Evolutionary conservation across 2,888 invertebrate species (phyloP).

Genomic region (Caenorhabditis doughertyi): DNA sequence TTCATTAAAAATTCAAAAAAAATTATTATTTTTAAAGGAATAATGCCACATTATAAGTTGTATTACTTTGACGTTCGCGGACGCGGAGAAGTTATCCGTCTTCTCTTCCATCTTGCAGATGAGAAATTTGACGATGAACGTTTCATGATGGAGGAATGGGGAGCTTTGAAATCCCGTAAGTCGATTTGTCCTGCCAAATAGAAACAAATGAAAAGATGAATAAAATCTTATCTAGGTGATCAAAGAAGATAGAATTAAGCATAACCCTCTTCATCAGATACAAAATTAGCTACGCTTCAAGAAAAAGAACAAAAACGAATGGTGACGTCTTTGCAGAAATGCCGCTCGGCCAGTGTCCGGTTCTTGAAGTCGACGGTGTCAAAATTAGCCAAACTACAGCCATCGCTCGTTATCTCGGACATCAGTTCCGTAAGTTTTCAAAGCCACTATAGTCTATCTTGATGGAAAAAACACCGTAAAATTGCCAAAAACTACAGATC

Average conservation of each 20-base stretch:
- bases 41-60: constrained; percentile 68
- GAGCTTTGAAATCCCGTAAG: constrained; percentile 71
- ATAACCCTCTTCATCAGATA: background rate
- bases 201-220: background rate
- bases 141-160: constrained; percentile 74
- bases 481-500: constrained; percentile 33
- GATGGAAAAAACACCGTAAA: background rate
- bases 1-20: background rate
- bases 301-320: constrained; percentile 4
- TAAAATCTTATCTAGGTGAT: background rate
- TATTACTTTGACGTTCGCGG: constrained; percentile 76
- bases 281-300: constrained; percentile 15
- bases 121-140: constrained; percentile 72
- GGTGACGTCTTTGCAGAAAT: constrained; percentile 71
- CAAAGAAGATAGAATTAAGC: background rate
- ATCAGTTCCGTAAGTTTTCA: constrained; percentile 73
- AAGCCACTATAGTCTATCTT: background rate
- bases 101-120: constrained; percentile 73
- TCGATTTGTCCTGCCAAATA: too few species aligned
- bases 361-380: constrained; percentile 79
- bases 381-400: constrained; percentile 77
- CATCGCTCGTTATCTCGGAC: constrained; percentile 77
- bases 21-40: background rate
- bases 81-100: constrained; percentile 77
- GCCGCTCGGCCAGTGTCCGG: constrained; percentile 80